Conservation (phyloP, 1,140 invertebrate genomes). For the Thaumetopoea pityocampa region DNA sequence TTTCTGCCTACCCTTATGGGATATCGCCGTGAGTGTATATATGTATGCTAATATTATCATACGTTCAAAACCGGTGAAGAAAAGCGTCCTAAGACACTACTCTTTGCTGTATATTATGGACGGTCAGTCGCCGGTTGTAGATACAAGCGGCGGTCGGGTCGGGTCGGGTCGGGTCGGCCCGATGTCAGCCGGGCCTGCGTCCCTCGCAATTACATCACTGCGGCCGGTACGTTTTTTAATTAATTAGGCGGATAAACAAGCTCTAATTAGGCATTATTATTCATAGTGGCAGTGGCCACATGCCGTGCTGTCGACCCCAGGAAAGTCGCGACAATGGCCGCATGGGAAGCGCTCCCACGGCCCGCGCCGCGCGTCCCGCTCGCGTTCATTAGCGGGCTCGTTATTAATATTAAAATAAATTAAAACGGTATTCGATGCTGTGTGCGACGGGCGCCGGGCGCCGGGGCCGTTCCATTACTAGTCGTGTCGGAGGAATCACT, state of each 20-base stretch:
- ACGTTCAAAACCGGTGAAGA: too few species aligned
- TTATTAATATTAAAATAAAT: conserved; percentile 68
- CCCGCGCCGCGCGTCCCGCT: conserved; percentile 33
- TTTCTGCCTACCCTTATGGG: too few species aligned
- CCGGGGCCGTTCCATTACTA: too few species aligned
- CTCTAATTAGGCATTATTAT: conserved; percentile 53
- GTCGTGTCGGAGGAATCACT: too few species aligned
- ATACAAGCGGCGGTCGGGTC: too few species aligned
- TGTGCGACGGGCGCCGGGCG: conserved; percentile 14
- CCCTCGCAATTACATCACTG: conserved; percentile 9
- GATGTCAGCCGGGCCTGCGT: too few species aligned
- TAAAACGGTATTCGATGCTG: conserved; percentile 53
- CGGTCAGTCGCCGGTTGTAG: too few species aligned
- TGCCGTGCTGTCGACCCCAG: conserved; percentile 30
- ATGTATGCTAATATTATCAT: too few species aligned
- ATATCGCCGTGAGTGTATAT: too few species aligned
- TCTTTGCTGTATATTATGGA: too few species aligned
- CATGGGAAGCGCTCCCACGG: conserved; percentile 40
- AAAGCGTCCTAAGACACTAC: too few species aligned
- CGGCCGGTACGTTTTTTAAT: conserved; percentile 23
- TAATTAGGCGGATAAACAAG: conserved; percentile 53
- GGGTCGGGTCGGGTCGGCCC: too few species aligned
- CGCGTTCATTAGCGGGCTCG: conserved; percentile 54
- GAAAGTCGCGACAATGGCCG: conserved; percentile 36
- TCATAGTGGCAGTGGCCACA: conserved; percentile 27